phyloP scores from a whole-genome alignment of 1,140 invertebrate species.

The Ceratitis capitata region DNA sequence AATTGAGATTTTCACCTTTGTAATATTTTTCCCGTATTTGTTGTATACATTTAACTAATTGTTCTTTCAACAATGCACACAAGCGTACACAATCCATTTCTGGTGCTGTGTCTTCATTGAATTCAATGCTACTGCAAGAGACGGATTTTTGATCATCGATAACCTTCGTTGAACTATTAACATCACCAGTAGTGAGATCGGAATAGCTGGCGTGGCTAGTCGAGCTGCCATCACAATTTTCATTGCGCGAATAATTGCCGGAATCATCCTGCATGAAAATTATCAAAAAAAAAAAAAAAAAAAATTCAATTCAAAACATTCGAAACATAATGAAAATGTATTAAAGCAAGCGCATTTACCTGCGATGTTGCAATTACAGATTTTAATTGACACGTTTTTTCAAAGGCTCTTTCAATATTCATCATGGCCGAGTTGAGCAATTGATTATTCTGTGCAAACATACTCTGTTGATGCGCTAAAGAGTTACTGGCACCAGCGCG shows the following conservation, averaged over 20 bases:
- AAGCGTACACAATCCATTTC: slow-evolving; percentile 75
- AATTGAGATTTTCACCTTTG: slow-evolving; percentile 53
- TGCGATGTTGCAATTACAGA: neutral
- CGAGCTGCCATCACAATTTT: slow-evolving; percentile 50
- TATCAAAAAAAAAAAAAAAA: neutral
- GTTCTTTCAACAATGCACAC: slow-evolving; percentile 78
- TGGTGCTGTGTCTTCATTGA: slow-evolving; percentile 42
- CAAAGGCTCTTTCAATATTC: slow-evolving; percentile 45
- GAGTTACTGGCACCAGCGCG: neutral
- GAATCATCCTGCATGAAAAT: slow-evolving; percentile 53
- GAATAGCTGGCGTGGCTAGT: slow-evolving; percentile 43
- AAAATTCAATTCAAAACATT: neutral
- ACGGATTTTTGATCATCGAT: slow-evolving; percentile 45
- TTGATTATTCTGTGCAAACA: slow-evolving; percentile 41
- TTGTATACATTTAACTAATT: slow-evolving; percentile 77
- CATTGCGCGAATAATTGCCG: slow-evolving; percentile 57
- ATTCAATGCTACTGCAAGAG: slow-evolving; percentile 48
- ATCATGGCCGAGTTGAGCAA: slow-evolving; percentile 40
- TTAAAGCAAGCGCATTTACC: neutral
- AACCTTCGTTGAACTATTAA: slow-evolving; percentile 39
- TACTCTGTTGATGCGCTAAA: neutral
- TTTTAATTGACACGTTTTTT: slow-evolving; percentile 44
- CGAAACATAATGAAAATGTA: too few relatives aligned
- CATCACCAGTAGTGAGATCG: slow-evolving; percentile 42
- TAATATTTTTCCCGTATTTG: slow-evolving; percentile 71